A percentile compares a stretch with the other conserved stretches of the same genome.
Evolutionary conservation across 2,888 invertebrate genomes (phyloP).

Genomic region (Bugula neritina): DNA sequence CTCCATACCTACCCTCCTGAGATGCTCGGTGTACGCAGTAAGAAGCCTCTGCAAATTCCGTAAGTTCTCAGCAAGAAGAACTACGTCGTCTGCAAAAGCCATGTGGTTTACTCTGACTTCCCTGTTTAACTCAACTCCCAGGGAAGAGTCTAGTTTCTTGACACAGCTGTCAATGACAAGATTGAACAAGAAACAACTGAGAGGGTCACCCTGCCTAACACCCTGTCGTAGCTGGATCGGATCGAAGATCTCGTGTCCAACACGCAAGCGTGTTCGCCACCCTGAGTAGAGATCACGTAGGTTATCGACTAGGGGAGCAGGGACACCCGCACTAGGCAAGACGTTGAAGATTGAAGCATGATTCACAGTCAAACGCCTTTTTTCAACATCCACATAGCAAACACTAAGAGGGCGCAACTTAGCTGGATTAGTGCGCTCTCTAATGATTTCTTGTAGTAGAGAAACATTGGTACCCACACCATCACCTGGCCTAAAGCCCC

Average conservation of each 20-base stretch:
- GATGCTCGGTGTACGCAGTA: not conserved
- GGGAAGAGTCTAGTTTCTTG: not conserved
- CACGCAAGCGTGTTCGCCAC: not conserved
- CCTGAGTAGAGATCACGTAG: not conserved
- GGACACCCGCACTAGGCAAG: slow-evolving; percentile 7
- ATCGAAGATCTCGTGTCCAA: not conserved
- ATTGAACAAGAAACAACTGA: slow-evolving; percentile 23
- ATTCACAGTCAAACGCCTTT: slow-evolving; percentile 3
- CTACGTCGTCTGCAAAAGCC: slow-evolving; percentile 7
- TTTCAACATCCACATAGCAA: slow-evolving; percentile 1
- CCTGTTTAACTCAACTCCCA: not conserved
- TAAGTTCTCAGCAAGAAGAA: slow-evolving; percentile 1
- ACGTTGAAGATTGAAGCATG: not conserved
- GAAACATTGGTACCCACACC: not conserved
- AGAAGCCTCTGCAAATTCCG: not conserved
- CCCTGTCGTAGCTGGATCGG: not conserved
- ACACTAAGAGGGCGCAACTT: not conserved
- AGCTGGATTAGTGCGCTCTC: not conserved
- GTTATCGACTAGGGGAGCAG: not conserved
- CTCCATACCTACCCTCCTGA: not conserved
- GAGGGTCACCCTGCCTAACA: slow-evolving; percentile 14
- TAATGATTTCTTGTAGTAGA: not conserved
- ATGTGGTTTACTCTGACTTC: not conserved
- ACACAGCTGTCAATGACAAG: not conserved
- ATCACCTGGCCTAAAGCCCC: not conserved